These are phyloP conservation scores for Glomeris marginata DNA, from an alignment of 2,888 invertebrate genomes.

Conservation along the genomic window DNA sequence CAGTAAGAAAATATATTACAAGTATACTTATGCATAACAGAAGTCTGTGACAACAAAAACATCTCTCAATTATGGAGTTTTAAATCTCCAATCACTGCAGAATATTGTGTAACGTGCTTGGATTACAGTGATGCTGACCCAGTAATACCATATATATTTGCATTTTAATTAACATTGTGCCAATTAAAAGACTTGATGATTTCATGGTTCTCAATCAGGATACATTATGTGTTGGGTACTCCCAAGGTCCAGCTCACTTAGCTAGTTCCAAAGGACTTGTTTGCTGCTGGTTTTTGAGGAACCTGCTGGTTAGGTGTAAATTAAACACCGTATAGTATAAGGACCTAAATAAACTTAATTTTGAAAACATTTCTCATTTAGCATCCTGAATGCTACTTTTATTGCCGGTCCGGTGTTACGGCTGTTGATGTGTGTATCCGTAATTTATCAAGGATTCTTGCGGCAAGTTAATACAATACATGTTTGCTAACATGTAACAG, in stretches of 20 bases:
- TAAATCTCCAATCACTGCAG: slow-evolving; percentile 1
- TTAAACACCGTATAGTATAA: too few relatives aligned
- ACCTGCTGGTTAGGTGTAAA: slow-evolving; percentile 4
- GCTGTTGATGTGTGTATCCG: slow-evolving; percentile 4
- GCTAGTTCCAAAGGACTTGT: background rate
- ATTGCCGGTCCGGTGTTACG: slow-evolving; percentile 5
- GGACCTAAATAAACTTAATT: too few relatives aligned
- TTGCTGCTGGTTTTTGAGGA: slow-evolving; percentile 11
- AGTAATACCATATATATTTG: background rate
- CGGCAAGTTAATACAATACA: slow-evolving; percentile 3
- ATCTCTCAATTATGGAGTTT: slow-evolving; percentile 6
- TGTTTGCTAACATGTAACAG: background rate
- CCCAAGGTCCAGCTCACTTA: background rate
- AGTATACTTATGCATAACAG: background rate
- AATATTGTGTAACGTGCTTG: slow-evolving; percentile 6
- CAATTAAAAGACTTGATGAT: too few relatives aligned
- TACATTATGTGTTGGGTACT: slow-evolving; percentile 6
- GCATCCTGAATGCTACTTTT: slow-evolving; percentile 8
- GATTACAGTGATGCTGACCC: slow-evolving; percentile 1
- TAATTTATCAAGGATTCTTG: slow-evolving; percentile 1
- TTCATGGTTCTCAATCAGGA: background rate
- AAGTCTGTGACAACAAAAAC: too few relatives aligned
- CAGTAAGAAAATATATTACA: background rate
- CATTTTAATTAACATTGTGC: background rate
- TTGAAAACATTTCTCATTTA: background rate